phyloP scores from a whole-genome alignment of 2,888 invertebrate species.

The Galerucella nymphaeae region DNA sequence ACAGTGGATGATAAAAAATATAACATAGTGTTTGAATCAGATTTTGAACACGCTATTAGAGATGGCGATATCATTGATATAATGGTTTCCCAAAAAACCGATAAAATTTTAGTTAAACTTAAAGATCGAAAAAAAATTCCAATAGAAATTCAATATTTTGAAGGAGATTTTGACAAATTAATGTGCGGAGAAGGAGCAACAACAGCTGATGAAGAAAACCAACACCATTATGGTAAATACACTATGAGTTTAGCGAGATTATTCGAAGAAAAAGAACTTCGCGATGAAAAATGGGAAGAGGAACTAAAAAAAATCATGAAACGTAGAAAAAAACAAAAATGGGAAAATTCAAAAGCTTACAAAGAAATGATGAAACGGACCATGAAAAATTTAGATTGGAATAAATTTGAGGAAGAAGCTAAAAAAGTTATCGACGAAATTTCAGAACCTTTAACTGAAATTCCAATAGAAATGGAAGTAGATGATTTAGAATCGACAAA shows the following conservation, averaged over 20 bases:
- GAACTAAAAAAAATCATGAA: conserved; percentile 60
- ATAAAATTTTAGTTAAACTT: conserved; percentile 78
- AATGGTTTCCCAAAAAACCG: conserved; percentile 80
- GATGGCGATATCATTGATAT: conserved; percentile 83
- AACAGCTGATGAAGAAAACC: conserved; percentile 68
- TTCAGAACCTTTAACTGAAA: conserved; percentile 55
- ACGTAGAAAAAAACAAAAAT: conserved; percentile 59
- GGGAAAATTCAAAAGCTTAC: conserved; percentile 66
- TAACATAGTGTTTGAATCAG: conserved; percentile 79
- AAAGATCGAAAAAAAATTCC: conserved; percentile 82
- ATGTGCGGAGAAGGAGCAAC: conserved; percentile 79
- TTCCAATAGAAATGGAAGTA: conserved; percentile 66
- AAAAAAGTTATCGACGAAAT: conserved; percentile 66
- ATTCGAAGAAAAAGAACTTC: conserved; percentile 81
- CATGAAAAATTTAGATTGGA: conserved; percentile 75
- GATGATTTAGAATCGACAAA: conserved; percentile 71
- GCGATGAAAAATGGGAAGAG: conserved; percentile 74
- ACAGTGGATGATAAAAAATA: conserved; percentile 80
- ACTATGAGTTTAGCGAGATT: conserved; percentile 77
- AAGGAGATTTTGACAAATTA: conserved; percentile 66
- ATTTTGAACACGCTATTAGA: conserved; percentile 79
- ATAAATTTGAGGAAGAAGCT: conserved; percentile 72
- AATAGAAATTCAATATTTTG: conserved; percentile 63
- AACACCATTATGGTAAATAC: conserved; percentile 68
- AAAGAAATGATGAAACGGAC: conserved; percentile 73